Conservation (phyloP, 2,113 vertebrate genomes). For the Anser cygnoides region DNA sequence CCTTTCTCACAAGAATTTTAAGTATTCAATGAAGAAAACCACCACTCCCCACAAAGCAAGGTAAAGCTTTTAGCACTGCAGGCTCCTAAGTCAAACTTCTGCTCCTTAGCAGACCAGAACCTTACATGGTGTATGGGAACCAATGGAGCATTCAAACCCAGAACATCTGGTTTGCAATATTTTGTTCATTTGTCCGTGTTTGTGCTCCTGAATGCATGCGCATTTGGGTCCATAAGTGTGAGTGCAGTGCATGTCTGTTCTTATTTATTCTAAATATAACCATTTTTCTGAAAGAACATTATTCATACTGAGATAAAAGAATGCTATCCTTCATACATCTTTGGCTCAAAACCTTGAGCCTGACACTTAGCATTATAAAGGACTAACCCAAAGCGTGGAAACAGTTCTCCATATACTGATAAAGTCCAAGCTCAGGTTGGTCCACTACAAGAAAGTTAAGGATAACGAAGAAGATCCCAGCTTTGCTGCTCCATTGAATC, state of each 20-base stretch:
- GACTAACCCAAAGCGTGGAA: constrained; percentile 36
- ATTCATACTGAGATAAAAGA: constrained; percentile 48
- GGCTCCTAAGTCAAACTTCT: neutral
- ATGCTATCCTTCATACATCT: neutral
- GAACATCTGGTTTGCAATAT: constrained; percentile 48
- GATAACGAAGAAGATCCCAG: constrained; percentile 38
- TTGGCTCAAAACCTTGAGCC: constrained; percentile 15
- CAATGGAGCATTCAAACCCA: constrained; percentile 41
- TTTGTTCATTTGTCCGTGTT: constrained; percentile 19
- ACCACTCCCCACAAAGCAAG: neutral
- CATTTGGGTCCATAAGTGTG: neutral
- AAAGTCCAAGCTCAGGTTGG: neutral
- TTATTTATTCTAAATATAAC: constrained; percentile 61
- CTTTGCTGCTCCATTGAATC: constrained; percentile 18
- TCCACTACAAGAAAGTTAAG: constrained; percentile 28
- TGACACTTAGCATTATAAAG: constrained; percentile 7
- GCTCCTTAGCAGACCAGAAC: constrained; percentile 40
- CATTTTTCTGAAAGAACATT: constrained; percentile 43
- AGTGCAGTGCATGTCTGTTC: neutral
- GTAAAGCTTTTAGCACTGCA: neutral
- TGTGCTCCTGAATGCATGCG: neutral
- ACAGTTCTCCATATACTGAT: constrained; percentile 20
- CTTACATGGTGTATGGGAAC: constrained; percentile 24
- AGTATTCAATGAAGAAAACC: neutral
- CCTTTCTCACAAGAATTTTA: neutral